Conservation (phyloP, 1,140 invertebrate species). For the Magallana ariakensis region DNA sequence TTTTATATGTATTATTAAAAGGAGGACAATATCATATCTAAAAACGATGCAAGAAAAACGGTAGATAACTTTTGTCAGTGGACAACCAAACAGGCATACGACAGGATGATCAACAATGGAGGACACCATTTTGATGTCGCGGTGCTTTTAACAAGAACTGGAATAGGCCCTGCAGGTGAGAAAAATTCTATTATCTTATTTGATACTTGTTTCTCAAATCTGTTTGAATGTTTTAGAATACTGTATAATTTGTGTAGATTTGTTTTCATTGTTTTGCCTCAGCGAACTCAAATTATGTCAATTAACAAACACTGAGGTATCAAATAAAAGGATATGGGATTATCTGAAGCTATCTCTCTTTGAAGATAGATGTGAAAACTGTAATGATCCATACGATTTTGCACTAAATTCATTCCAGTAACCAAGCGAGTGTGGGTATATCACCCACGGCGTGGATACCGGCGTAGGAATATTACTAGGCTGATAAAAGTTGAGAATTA, state of each 20-base stretch:
- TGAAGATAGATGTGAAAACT: neutral
- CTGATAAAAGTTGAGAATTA: conserved; percentile 25
- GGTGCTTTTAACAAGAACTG: conserved; percentile 86
- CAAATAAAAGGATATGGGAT: too few relatives aligned
- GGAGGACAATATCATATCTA: conserved; percentile 72
- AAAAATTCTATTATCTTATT: too few relatives aligned
- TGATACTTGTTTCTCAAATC: too few relatives aligned
- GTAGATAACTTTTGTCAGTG: conserved; percentile 88
- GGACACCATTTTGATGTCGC: conserved; percentile 86
- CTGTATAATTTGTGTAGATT: too few relatives aligned
- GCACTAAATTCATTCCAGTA: conserved; percentile 31
- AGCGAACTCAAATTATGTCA: too few relatives aligned
- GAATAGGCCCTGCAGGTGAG: conserved; percentile 86
- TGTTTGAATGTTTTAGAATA: too few relatives aligned
- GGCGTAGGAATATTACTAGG: conserved; percentile 15
- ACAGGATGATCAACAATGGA: conserved; percentile 79
- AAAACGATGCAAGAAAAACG: conserved; percentile 86
- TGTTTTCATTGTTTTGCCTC: too few relatives aligned
- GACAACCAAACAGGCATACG: conserved; percentile 80
- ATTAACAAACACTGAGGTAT: too few relatives aligned
- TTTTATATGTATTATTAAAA: conserved; percentile 23
- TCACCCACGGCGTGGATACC: conserved; percentile 23
- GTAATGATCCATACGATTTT: conserved; percentile 16
- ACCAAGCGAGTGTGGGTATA: conserved; percentile 41
- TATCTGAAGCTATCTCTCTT: too few relatives aligned